Conservation (phyloP, 2,888 invertebrate genomes). For the Lycaena phlaeas region DNA sequence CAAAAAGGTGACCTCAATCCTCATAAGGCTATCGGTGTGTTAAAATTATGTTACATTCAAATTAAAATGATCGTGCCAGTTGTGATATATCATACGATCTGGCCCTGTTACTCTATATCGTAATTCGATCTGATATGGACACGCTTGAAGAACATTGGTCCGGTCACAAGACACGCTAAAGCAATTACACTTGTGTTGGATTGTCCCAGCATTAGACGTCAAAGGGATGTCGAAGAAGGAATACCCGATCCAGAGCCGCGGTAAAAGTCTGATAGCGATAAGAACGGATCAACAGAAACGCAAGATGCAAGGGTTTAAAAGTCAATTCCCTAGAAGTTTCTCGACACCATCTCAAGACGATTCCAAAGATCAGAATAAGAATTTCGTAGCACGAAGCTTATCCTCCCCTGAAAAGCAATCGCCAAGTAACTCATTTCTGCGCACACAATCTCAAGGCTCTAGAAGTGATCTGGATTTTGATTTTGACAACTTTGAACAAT, state of each 20-base stretch:
- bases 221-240: constrained; percentile 54
- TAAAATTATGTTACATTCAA: constrained; percentile 1
- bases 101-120: constrained; percentile 60
- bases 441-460: constrained; percentile 47
- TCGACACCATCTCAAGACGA: constrained; percentile 54
- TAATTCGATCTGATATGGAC: constrained; percentile 48
- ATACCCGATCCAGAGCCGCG: constrained; percentile 29
- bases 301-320: constrained; percentile 39
- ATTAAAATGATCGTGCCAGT: constrained; percentile 38
- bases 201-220: constrained; percentile 40
- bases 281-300: constrained; percentile 51
- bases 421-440: background rate
- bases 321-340: constrained; percentile 52
- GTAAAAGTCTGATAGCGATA: constrained; percentile 51
- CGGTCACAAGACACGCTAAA: constrained; percentile 39
- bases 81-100: constrained; percentile 59
- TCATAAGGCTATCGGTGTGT: background rate
- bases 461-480: constrained; percentile 56
- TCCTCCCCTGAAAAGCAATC: constrained; percentile 56
- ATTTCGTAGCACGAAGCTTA: constrained; percentile 50
- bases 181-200: constrained; percentile 38
- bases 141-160: constrained; percentile 53
- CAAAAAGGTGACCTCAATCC: background rate
- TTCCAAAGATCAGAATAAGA: constrained; percentile 32
- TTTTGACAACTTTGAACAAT: constrained; percentile 56